Conservation (phyloP, 2,888 invertebrate genomes). For the Oscheius onirici region DNA sequence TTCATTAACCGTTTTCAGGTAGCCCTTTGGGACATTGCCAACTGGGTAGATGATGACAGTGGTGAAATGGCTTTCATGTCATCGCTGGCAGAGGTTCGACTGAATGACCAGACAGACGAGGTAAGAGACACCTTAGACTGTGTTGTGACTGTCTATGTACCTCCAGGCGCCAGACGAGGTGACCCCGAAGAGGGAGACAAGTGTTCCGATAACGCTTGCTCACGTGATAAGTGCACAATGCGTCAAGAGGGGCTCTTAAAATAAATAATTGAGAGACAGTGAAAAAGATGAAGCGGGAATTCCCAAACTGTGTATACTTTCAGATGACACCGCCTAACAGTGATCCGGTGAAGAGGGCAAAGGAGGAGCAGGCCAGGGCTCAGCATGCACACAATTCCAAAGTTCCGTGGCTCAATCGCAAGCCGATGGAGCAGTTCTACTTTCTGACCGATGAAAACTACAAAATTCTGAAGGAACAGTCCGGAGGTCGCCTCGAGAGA, state of each 20-base stretch:
- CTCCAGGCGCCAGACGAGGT: not conserved
- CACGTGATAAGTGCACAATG: too few relatives aligned
- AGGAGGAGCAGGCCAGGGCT: not conserved
- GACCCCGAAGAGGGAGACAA: not conserved
- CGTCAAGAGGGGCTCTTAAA: too few relatives aligned
- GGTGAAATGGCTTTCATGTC: constrained; percentile 7
- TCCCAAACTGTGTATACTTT: not conserved
- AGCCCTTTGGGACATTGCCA: constrained; percentile 14
- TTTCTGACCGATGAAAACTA: not conserved
- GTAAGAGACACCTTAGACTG: too few relatives aligned
- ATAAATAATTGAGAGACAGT: too few relatives aligned
- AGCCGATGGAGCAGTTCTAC: constrained; percentile 11
- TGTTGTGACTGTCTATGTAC: not conserved
- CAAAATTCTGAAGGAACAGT: constrained; percentile 6
- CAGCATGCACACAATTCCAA: not conserved
- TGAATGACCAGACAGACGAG: too few relatives aligned
- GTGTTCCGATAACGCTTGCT: too few relatives aligned
- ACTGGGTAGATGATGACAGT: constrained; percentile 13
- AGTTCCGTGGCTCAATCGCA: not conserved
- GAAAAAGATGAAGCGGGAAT: too few relatives aligned
- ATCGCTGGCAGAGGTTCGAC: not conserved
- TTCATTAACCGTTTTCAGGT: constrained; percentile 23
- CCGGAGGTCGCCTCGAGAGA: constrained; percentile 25
- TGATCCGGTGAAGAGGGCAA: not conserved
- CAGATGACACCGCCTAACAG: constrained; percentile 15